Conservation (phyloP, 2,113 vertebrate genomes). For the Sitta europaea region DNA sequence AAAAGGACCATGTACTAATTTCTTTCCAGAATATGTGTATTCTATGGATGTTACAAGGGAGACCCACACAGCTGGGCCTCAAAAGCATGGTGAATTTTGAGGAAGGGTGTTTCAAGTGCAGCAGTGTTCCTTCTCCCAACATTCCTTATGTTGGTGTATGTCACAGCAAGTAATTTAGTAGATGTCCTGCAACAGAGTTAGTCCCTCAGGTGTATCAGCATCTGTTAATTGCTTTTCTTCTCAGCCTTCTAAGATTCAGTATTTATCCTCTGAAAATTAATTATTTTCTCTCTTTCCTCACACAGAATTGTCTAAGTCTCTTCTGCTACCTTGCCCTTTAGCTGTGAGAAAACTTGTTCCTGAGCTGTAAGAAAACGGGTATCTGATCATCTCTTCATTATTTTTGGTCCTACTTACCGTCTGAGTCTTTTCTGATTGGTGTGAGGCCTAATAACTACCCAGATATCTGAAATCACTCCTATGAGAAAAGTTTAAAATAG, state of each 20-base stretch:
- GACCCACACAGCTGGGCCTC: fast-evolving
- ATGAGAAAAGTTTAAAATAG: background rate
- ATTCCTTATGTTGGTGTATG: background rate
- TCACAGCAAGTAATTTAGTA: background rate
- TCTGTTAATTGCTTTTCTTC: background rate
- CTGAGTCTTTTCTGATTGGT: background rate
- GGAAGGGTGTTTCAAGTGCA: background rate
- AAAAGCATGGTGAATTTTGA: background rate
- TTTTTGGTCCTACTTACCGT: background rate
- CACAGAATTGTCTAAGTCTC: background rate
- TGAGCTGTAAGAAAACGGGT: background rate
- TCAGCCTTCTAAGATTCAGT: background rate
- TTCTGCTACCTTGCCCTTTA: background rate
- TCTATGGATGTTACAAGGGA: background rate
- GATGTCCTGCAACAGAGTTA: background rate
- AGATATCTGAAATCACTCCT: background rate
- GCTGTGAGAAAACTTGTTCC: background rate
- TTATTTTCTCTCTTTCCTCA: background rate
- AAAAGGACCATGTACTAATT: background rate
- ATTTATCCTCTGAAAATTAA: background rate
- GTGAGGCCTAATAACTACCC: background rate
- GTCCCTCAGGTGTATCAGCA: background rate
- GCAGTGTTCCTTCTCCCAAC: background rate
- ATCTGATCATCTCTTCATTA: background rate
- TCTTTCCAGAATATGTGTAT: background rate